These are phyloP conservation scores for Periophthalmus modestus DNA, from an alignment of 2,113 vertebrate species.

Conservation along the genomic window DNA sequence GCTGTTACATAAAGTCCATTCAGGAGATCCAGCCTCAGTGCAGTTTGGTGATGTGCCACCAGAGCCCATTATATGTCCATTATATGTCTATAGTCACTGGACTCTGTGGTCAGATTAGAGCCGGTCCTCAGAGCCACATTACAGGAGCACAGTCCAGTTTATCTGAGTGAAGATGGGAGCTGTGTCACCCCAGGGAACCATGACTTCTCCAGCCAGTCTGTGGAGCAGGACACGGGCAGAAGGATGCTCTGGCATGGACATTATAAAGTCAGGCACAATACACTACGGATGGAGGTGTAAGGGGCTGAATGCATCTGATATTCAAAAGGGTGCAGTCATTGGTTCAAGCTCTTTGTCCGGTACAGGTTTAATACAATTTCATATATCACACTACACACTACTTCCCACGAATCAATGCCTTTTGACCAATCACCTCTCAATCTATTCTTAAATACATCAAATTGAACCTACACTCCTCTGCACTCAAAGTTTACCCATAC, in stretches of 20 bases:
- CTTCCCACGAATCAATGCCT: too few species aligned
- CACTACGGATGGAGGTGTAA: too few species aligned
- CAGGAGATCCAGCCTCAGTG: not conserved
- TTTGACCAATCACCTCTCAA: too few species aligned
- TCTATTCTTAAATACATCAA: too few species aligned
- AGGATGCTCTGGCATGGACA: not conserved
- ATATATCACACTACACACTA: too few species aligned
- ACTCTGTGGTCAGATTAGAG: not conserved
- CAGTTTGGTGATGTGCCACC: slow-evolving; percentile 1
- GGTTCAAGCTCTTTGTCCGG: too few species aligned
- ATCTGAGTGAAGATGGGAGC: not conserved
- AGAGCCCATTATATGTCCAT: not conserved
- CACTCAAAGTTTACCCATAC: too few species aligned
- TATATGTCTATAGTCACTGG: not conserved
- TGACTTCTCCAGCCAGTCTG: not conserved
- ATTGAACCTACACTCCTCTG: too few species aligned
- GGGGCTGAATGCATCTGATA: too few species aligned
- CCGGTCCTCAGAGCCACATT: slow-evolving; percentile 1
- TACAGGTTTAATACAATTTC: too few species aligned
- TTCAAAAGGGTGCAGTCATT: too few species aligned
- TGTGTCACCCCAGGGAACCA: not conserved
- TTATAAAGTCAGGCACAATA: not conserved
- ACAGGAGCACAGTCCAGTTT: not conserved
- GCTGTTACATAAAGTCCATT: not conserved
- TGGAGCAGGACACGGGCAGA: not conserved